Evolutionary conservation across 2,797 vertebrate genomes (phyloP), one percentile per base, ranked within the genome.

Genomic region (Poecilia picta): DNA sequence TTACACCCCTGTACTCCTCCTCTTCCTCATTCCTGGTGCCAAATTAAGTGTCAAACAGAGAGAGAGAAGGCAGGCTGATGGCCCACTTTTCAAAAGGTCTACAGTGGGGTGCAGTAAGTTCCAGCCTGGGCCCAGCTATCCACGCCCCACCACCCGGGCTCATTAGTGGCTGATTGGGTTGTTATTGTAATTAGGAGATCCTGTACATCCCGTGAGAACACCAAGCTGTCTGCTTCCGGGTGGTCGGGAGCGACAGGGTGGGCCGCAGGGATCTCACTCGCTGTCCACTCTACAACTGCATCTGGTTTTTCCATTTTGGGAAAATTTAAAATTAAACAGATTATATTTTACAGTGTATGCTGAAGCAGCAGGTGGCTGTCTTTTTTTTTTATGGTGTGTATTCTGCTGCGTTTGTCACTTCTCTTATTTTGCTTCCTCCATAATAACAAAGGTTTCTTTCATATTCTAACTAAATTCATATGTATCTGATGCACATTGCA

Each of bases 21-120:
- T 72, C 77, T 76, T 85, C 79, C 82, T 90, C 91, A 90, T 93
- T 92, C 92, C 92, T 91, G 86, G 86, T 93, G 90, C 89, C 92
- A 93, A 92, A 94, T 93, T 92, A 94, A 93, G 91, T 94, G 93
- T 90, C 91, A 92, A 90, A 88, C 81, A 86, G 86, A 88, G 84
- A 72, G 80, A 72, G 80, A 76, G 79, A 80, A 89, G 91, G 89
- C 71, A 80, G 90, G 89, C 83, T 83, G 86, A 87, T 87, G 87
- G 87, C 91, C 92, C 91, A 91, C 85, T 89, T 92, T 90, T 90
- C 85, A 87, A 88, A 87, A 90, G 80, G 77, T 89, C 85, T 76
- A 77, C 79, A 75, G 46, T 86, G 74, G 89, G 79, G 88, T 92
- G 92, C 91, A 93, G 87, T 91, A 86, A 73, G 73, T 90, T 91